A percentile compares a stretch with the other conserved stretches of the same genome.
phyloP scores from a whole-genome alignment of 92 coral and sea anemone species.

The Porites evermanni region DNA sequence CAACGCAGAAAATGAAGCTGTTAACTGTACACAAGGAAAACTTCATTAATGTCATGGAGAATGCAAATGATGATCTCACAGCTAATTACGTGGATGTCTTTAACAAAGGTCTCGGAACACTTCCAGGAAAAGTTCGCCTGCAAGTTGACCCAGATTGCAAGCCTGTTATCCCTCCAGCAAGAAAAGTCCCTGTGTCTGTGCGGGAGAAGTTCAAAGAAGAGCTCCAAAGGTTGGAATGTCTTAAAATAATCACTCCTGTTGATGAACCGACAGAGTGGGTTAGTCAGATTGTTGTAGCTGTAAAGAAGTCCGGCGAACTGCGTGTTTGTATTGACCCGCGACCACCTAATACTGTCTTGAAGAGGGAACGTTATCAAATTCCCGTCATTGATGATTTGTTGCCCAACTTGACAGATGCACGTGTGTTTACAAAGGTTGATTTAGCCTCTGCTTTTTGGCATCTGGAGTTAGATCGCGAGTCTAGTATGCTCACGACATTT shows the following conservation, averaged over 20 bases:
- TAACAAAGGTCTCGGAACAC: constrained; percentile 38
- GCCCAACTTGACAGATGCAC: constrained; percentile 16
- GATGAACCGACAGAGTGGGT: too few species aligned
- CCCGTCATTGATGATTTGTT: too few species aligned
- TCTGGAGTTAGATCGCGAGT: constrained; percentile 9
- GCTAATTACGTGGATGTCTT: constrained; percentile 49
- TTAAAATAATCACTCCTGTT: too few species aligned
- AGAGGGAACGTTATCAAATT: too few species aligned
- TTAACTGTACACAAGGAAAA: constrained; percentile 56
- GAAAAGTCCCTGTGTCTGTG: constrained; percentile 47
- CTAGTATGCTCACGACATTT: too few species aligned
- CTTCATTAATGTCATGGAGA: constrained; percentile 34
- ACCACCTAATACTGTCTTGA: too few species aligned
- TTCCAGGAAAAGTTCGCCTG: constrained; percentile 57
- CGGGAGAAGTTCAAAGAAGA: constrained; percentile 39
- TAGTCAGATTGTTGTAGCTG: too few species aligned
- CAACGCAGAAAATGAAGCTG: constrained; percentile 46
- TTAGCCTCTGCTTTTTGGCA: constrained; percentile 34
- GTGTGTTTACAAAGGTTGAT: constrained; percentile 14
- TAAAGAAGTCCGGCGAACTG: too few species aligned
- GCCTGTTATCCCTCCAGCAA: constrained; percentile 33
- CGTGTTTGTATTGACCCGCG: too few species aligned
- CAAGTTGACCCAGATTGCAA: constrained; percentile 32
- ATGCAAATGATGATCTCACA: constrained; percentile 16
- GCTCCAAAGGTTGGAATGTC: constrained; percentile 24